A percentile compares a stretch with the other conserved stretches of the same genome.
Conservation (phyloP, 2,888 invertebrate genomes). For the Phaonia tiefii region DNA sequence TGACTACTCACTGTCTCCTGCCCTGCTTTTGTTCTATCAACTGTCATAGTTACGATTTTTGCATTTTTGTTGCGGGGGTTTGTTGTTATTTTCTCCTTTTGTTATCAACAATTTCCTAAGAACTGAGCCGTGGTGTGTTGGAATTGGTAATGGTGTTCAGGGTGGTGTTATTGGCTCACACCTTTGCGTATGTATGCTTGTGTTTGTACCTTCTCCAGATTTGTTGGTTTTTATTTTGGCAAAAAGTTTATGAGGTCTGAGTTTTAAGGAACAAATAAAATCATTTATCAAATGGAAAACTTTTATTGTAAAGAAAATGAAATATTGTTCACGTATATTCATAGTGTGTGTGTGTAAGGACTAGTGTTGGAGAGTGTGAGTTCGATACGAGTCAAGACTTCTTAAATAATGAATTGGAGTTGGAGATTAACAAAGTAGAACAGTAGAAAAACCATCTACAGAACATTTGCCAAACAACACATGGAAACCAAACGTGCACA, state of each 20-base stretch:
- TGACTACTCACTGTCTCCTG: slow-evolving; percentile 2
- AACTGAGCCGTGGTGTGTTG: background rate
- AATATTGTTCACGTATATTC: slow-evolving; percentile 66
- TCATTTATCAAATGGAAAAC: slow-evolving; percentile 68
- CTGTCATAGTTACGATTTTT: slow-evolving; percentile 50
- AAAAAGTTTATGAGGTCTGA: slow-evolving; percentile 61
- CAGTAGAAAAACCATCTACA: background rate
- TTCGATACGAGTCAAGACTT: slow-evolving; percentile 50
- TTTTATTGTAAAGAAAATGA: slow-evolving; percentile 69
- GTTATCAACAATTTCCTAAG: slow-evolving; percentile 13
- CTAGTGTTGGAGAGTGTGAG: background rate
- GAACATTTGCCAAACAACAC: slow-evolving; percentile 16
- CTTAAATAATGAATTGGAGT: slow-evolving; percentile 56
- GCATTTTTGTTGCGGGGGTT: slow-evolving; percentile 25
- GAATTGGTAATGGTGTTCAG: background rate
- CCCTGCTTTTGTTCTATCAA: slow-evolving; percentile 16
- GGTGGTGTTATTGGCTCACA: slow-evolving; percentile 28
- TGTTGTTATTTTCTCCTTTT: slow-evolving; percentile 33
- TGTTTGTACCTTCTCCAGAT: slow-evolving; percentile 4
- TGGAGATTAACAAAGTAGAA: slow-evolving; percentile 52
- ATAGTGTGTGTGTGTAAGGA: background rate
- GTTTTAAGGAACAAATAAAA: slow-evolving; percentile 67
- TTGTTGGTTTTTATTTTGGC: background rate
- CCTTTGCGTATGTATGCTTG: slow-evolving; percentile 24
- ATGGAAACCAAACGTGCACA: background rate